These are phyloP conservation scores for Semaprochilodus insignis DNA, from an alignment of 2,797 vertebrate species.

Conservation along the genomic window DNA sequence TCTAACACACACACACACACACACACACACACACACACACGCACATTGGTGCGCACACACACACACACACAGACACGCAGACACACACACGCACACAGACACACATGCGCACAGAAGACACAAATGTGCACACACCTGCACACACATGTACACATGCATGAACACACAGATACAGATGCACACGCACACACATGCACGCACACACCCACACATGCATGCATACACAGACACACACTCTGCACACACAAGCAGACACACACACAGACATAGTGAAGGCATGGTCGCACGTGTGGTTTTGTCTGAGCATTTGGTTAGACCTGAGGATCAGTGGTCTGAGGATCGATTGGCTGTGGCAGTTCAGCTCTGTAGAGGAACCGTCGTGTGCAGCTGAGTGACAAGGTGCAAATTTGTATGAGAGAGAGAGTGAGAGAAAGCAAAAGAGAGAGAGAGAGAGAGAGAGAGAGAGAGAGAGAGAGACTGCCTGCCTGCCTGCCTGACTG, in stretches of 20 bases:
- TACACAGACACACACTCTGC: too few species aligned
- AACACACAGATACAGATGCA: too few species aligned
- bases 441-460: constrained; percentile 8
- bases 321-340: constrained; percentile 4
- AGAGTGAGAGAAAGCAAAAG: constrained; percentile 25
- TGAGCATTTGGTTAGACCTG: constrained; percentile 32
- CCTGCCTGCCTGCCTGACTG: too few species aligned
- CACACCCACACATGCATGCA: too few species aligned
- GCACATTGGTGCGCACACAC: too few species aligned
- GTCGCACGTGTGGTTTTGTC: constrained; percentile 13
- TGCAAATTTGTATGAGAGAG: constrained; percentile 41
- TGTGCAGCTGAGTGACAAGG: constrained; percentile 29
- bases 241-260: not conserved
- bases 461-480: constrained; percentile 12
- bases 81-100: too few species aligned
- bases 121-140: too few species aligned
- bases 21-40: not conserved
- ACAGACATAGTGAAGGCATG: not conserved
- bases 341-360: constrained; percentile 30
- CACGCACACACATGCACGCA: too few species aligned
- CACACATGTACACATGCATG: too few species aligned
- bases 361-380: constrained; percentile 9
- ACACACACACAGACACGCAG: too few species aligned
- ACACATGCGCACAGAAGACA: too few species aligned
- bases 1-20: not conserved